These are phyloP conservation scores for Stratiomys singularior DNA, from an alignment of 2,888 invertebrate species.

Conservation along the genomic window DNA sequence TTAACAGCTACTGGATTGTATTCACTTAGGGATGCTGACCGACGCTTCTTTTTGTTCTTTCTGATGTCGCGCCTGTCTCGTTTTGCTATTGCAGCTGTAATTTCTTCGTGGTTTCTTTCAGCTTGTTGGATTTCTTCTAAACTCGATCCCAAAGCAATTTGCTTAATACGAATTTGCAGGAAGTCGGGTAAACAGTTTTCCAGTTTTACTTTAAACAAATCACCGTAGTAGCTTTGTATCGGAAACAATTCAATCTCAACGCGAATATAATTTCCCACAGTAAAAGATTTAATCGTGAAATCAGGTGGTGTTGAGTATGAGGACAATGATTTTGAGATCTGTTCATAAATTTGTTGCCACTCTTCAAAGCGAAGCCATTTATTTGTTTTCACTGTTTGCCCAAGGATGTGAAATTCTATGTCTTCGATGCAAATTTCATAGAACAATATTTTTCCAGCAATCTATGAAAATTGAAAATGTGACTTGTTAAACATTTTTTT, in stretches of 20 bases:
- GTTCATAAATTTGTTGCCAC: conserved; percentile 50
- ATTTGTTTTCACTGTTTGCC: conserved; percentile 34
- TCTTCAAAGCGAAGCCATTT: conserved; percentile 51
- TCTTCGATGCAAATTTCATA: conserved; percentile 44
- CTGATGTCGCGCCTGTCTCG: background rate
- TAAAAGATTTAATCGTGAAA: conserved; percentile 31
- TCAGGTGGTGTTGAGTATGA: conserved; percentile 8
- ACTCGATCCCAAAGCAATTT: conserved; percentile 15
- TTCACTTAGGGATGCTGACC: conserved; percentile 7
- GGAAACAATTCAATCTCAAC: conserved; percentile 40
- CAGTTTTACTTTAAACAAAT: conserved; percentile 25
- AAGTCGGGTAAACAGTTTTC: conserved; percentile 12
- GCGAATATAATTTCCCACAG: conserved; percentile 36
- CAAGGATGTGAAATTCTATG: conserved; percentile 41
- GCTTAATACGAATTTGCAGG: conserved; percentile 21
- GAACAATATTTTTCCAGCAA: conserved; percentile 41
- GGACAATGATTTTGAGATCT: conserved; percentile 22
- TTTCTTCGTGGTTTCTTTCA: background rate
- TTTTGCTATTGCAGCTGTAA: background rate
- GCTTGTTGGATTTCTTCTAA: conserved; percentile 22
- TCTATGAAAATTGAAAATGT: too few relatives aligned
- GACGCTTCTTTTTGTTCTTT: conserved; percentile 18
- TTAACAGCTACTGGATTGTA: conserved; percentile 24
- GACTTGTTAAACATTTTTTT: too few relatives aligned
- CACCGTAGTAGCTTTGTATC: conserved; percentile 11